A percentile compares a stretch with the other conserved stretches of the same genome.
Conservation (phyloP, 2,888 invertebrate species). For the Drosophila subsilvestris region DNA sequence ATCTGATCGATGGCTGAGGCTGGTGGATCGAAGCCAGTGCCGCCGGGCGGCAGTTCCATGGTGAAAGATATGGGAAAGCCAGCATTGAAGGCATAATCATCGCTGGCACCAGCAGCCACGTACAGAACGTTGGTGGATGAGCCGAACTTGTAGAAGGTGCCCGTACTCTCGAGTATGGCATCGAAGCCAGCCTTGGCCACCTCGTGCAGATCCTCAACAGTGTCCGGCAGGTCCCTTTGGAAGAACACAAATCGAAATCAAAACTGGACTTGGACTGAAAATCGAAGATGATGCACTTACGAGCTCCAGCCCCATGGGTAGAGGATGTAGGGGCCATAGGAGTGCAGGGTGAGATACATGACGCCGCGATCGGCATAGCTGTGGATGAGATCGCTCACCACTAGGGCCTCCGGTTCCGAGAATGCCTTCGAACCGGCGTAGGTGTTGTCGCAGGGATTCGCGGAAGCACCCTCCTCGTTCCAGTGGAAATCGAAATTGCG, state of each 20-base stretch:
- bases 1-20: slow-evolving; percentile 85
- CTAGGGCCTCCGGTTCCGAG: slow-evolving; percentile 87
- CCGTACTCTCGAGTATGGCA: slow-evolving; percentile 80
- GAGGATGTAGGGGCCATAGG: slow-evolving; percentile 70
- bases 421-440: slow-evolving; percentile 86
- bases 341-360: slow-evolving; percentile 81
- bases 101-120: slow-evolving; percentile 86
- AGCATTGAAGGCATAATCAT: slow-evolving; percentile 87
- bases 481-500: slow-evolving; percentile 88
- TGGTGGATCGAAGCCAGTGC: slow-evolving; percentile 85
- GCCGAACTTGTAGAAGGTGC: slow-evolving; percentile 81
- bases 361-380: slow-evolving; percentile 83
- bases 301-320: slow-evolving; percentile 77
- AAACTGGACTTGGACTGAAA: fast-evolving
- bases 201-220: slow-evolving; percentile 82
- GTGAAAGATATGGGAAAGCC: slow-evolving; percentile 82
- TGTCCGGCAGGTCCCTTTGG: slow-evolving; percentile 81
- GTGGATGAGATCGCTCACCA: slow-evolving; percentile 85
- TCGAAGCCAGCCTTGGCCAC: slow-evolving; percentile 77
- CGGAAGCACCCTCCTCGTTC: slow-evolving; percentile 82
- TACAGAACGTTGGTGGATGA: slow-evolving; percentile 82
- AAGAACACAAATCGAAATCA: not conserved
- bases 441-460: slow-evolving; percentile 85
- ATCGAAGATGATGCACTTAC: slow-evolving; percentile 43
- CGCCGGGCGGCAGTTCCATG: slow-evolving; percentile 87